These are phyloP conservation scores for Huso huso DNA, from an alignment of 2,797 vertebrate genomes.

Conservation along the genomic window DNA sequence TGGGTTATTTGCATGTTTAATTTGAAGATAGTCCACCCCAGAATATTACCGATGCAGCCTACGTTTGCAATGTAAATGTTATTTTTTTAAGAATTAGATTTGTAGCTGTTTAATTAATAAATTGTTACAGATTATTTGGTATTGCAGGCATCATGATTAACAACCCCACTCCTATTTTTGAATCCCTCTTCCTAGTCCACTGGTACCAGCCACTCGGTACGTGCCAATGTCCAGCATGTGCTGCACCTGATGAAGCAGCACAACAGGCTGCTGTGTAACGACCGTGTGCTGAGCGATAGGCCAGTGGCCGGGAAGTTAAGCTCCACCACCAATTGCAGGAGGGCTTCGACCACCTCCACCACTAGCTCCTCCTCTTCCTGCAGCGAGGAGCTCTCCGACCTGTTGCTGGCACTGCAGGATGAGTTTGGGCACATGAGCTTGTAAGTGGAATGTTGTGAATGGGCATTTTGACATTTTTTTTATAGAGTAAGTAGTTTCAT, in stretches of 20 bases:
- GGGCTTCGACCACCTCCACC: slow-evolving; percentile 26
- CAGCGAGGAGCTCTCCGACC: slow-evolving; percentile 73
- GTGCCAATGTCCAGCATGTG: slow-evolving; percentile 89
- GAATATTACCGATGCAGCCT: no score
- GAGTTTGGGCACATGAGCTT: slow-evolving; percentile 89
- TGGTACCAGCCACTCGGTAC: slow-evolving; percentile 83
- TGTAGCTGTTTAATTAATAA: not conserved
- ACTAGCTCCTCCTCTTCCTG: slow-evolving; percentile 42
- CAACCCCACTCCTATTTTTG: not conserved
- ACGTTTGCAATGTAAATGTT: not conserved
- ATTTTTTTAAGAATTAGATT: not conserved
- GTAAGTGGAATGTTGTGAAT: slow-evolving; percentile 56
- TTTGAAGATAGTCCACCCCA: no score
- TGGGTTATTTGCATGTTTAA: no score
- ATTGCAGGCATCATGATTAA: not conserved
- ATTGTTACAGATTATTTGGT: not conserved
- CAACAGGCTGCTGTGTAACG: slow-evolving; percentile 81
- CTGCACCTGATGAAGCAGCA: slow-evolving; percentile 92
- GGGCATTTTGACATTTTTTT: no score
- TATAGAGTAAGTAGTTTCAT: no score
- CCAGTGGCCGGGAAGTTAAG: slow-evolving; percentile 32
- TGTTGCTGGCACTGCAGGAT: slow-evolving; percentile 79
- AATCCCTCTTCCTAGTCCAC: slow-evolving; percentile 62
- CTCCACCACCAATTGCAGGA: slow-evolving; percentile 30
- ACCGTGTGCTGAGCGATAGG: slow-evolving; percentile 59